These are phyloP conservation scores for Tangara arthus DNA, from an alignment of 2,797 vertebrate species.

Conservation along the genomic window DNA sequence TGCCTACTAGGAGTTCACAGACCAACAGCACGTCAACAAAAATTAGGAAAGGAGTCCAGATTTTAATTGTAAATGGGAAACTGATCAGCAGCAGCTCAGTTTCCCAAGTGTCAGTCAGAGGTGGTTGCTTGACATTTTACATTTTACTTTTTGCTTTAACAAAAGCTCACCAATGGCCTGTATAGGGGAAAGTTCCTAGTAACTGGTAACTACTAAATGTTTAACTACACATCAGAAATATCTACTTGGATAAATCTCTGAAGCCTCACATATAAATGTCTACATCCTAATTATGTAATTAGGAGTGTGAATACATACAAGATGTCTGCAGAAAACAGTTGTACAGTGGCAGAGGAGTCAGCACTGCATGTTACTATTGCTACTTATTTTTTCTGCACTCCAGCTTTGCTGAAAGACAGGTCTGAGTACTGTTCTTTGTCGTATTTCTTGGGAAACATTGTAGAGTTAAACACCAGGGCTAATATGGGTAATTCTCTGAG, in stretches of 20 bases:
- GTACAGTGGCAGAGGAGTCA: not conserved
- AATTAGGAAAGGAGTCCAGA: conserved; percentile 67
- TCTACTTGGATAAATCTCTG: not conserved
- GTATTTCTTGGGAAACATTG: not conserved
- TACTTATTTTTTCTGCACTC: not conserved
- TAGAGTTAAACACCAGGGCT: not conserved
- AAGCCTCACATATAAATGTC: not conserved
- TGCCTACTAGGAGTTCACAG: conserved; percentile 65
- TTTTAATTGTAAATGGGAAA: conserved; percentile 74
- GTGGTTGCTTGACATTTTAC: conserved; percentile 64
- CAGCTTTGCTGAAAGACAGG: not conserved
- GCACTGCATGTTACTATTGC: not conserved
- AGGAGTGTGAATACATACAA: fast-evolving
- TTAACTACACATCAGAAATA: not conserved
- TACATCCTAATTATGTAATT: not conserved
- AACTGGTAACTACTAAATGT: not conserved
- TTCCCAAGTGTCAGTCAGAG: conserved; percentile 62
- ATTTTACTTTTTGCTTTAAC: conserved; percentile 57
- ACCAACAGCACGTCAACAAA: conserved; percentile 67
- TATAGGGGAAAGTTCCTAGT: conserved; percentile 9
- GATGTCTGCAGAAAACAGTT: not conserved
- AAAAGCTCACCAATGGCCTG: conserved; percentile 7
- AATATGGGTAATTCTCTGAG: not conserved
- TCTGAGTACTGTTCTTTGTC: not conserved
- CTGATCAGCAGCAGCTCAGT: conserved; percentile 51